phyloP scores from a whole-genome alignment of 1,140 invertebrate species.

The Aphaenogaster ashmeadi region DNA sequence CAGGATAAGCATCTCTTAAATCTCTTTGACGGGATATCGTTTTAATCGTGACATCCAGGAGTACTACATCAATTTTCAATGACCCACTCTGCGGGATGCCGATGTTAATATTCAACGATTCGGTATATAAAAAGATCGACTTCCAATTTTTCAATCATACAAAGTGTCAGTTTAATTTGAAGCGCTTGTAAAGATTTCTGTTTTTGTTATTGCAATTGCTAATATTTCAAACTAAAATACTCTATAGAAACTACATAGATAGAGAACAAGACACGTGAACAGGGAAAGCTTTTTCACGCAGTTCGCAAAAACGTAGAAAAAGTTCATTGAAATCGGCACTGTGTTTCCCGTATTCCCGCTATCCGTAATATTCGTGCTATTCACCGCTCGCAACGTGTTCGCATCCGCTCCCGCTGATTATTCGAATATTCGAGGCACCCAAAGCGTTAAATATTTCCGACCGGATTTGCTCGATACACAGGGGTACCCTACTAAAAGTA shows the following conservation, averaged over 20 bases:
- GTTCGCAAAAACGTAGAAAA: slow-evolving; percentile 3
- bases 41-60: slow-evolving; percentile 10
- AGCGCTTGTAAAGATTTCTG: background rate
- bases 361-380: slow-evolving; percentile 53
- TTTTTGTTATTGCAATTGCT: background rate
- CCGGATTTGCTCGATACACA: slow-evolving; percentile 36
- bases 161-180: background rate
- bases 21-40: slow-evolving; percentile 37
- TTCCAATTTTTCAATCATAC: slow-evolving; percentile 15
- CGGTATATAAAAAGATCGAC: background rate
- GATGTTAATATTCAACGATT: slow-evolving; percentile 43
- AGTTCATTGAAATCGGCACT: background rate
- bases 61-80: slow-evolving; percentile 15
- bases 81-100: background rate
- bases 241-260: background rate
- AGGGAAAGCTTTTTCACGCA: background rate
- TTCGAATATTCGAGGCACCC: slow-evolving; percentile 57
- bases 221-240: slow-evolving; percentile 3
- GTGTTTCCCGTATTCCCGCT: slow-evolving; percentile 12
- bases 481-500: slow-evolving; percentile 26
- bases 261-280: background rate
- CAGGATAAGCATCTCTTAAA: slow-evolving; percentile 22
- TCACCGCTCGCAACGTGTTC: slow-evolving; percentile 34
- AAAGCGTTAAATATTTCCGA: slow-evolving; percentile 58
- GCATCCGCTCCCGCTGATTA: slow-evolving; percentile 46